These are phyloP conservation scores for Zygogramma bicolorata DNA, from an alignment of 2,888 invertebrate species.

Conservation along the genomic window DNA sequence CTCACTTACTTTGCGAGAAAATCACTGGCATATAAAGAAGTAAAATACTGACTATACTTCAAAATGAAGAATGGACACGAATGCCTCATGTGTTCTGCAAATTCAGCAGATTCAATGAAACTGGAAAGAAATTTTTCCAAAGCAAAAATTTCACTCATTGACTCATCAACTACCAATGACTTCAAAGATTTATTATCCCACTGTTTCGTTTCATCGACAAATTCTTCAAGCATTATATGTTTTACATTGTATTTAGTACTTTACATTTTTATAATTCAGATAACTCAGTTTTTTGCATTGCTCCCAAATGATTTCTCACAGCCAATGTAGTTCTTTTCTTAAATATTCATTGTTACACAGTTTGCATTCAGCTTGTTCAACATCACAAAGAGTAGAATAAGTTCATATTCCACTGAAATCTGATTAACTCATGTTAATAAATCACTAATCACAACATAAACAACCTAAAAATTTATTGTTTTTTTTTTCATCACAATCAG, in stretches of 20 bases:
- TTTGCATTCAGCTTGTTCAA: neutral
- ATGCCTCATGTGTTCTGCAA: neutral
- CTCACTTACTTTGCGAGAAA: neutral
- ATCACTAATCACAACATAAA: neutral
- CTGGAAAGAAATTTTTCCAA: neutral
- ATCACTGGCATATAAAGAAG: neutral
- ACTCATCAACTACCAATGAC: neutral
- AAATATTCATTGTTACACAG: constrained; percentile 3
- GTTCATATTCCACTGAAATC: neutral
- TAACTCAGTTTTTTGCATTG: constrained; percentile 1
- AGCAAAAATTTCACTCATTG: neutral
- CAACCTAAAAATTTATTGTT: neutral
- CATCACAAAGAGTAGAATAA: neutral
- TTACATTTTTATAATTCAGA: neutral
- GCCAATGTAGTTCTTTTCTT: neutral
- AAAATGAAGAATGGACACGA: neutral
- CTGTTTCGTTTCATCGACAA: neutral
- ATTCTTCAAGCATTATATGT: neutral
- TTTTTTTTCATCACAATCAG: no score
- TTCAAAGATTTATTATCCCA: neutral
- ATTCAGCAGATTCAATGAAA: neutral
- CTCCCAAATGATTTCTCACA: neutral
- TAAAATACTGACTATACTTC: neutral
- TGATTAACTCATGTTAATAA: neutral
- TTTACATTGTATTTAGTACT: neutral